Evolutionary conservation across 2,888 invertebrate genomes (phyloP).

Genomic region (Pardosa pseudoannulata): DNA sequence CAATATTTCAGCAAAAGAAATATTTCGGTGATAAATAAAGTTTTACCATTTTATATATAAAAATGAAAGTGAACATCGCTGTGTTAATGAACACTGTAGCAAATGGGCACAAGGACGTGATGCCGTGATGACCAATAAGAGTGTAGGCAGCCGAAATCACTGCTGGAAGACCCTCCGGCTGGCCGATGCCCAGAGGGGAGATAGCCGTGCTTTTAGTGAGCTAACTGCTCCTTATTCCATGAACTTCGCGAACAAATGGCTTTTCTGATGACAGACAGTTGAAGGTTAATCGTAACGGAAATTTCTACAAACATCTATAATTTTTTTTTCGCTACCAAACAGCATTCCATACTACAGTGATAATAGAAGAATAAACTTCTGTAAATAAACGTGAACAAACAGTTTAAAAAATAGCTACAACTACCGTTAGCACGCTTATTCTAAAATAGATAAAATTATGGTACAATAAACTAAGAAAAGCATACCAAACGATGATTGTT

Average conservation of each 20-base stretch:
- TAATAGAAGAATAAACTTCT: too few species aligned
- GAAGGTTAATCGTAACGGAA: background rate
- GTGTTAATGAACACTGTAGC: background rate
- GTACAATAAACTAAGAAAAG: too few species aligned
- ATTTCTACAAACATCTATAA: too few species aligned
- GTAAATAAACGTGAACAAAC: too few species aligned
- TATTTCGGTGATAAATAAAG: too few species aligned
- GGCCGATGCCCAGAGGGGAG: background rate
- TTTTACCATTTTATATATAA: background rate
- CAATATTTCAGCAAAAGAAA: too few species aligned
- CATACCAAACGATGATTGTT: too few species aligned
- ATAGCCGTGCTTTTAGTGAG: background rate
- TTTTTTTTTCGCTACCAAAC: too few species aligned
- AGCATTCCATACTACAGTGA: too few species aligned
- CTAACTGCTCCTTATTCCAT: background rate
- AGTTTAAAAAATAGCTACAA: too few species aligned
- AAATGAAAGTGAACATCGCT: background rate
- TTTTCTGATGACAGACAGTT: background rate
- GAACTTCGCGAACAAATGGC: background rate
- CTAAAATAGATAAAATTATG: too few species aligned
- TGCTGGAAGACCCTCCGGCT: background rate
- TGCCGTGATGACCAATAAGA: background rate
- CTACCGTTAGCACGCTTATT: too few species aligned
- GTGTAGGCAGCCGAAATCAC: background rate
- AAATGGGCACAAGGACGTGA: background rate